Base-by-base conservation (phyloP, 1,140 invertebrate genomes). In the Anastrepha obliqua region DNA sequence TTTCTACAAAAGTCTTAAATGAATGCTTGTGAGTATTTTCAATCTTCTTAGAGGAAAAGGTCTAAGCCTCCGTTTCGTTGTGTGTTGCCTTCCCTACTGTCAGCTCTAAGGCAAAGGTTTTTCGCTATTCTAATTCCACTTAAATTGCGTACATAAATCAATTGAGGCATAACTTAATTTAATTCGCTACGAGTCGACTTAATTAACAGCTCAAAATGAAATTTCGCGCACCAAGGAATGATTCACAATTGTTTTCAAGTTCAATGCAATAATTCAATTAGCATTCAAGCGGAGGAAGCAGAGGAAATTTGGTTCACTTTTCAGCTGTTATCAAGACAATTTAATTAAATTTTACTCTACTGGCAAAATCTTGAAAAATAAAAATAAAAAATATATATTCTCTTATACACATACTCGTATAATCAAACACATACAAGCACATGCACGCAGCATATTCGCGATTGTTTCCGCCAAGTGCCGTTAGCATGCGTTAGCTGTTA, bases 201-300 rank as follows among this genome's bases (percentile, higher is more conserved):
- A 74, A 74, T 74, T 74, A 74, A 74, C 3, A 8, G 6, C 7
- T n/a, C 3, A 47, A 74, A 42, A 4, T n/a, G 11, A 47, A 74
- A 74, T 74, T 74, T 74, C 44, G 44, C 70, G 44, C 70, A 74
- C n/a, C 70, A 74, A 42, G 17, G 44, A 42, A 47, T 47, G 39
- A 74, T n/a, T 74, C 44, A 74, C 42, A 7, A 17, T 17, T 51
- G 17, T 47, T 74, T 74, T 74, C 39, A 74, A 74, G 70, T 74
- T 74, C 70, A 74, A 74, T 74, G 70, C 39, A 51, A 47, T 74
- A 51, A 51, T 74, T 74, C 42, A 74, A 74, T 74, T 74, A 74
- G 5, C 2, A 13, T 15, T 15, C 2, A 51, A 70, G 65, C 65
- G 29, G 42, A 74, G n/a, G 29, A 74, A 51, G 47, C 1, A n/a